Conservation (phyloP, 2,888 invertebrate species). For the Chrysina gloriosa region DNA sequence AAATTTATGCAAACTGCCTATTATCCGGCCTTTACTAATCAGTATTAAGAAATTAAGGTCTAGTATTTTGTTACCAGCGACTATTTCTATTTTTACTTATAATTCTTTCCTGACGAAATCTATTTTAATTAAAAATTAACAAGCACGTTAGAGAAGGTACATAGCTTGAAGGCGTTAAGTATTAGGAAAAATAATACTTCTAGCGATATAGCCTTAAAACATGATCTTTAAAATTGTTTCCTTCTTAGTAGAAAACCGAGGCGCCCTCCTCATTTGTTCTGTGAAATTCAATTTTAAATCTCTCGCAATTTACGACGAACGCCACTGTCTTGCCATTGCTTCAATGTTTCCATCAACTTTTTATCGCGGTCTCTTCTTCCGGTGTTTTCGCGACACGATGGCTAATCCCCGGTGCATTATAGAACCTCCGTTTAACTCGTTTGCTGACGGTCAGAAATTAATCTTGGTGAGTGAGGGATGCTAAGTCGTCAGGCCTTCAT, state of each 20-base stretch:
- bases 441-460: conserved; percentile 19
- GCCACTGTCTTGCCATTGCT: not conserved
- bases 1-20: no score
- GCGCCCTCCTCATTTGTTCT: not conserved
- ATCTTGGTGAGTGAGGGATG: conserved; percentile 7
- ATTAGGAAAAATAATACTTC: not conserved
- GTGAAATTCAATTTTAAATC: conserved; percentile 18
- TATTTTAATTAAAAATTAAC: no score
- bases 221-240: not conserved
- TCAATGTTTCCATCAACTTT: conserved; percentile 16
- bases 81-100: no score
- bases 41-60: no score
- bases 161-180: not conserved
- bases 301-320: conserved; percentile 3
- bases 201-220: not conserved
- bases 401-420: conserved; percentile 27
- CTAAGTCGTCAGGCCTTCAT: conserved; percentile 10
- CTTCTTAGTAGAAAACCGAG: not conserved
- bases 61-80: no score
- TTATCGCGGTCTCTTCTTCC: not conserved
- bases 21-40: no score
- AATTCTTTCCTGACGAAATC: no score
- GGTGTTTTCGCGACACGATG: conserved; percentile 12
- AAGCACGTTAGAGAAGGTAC: not conserved
- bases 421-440: conserved; percentile 16